phyloP scores from a whole-genome alignment of 2,797 vertebrate species.

The Acomys russatus region DNA sequence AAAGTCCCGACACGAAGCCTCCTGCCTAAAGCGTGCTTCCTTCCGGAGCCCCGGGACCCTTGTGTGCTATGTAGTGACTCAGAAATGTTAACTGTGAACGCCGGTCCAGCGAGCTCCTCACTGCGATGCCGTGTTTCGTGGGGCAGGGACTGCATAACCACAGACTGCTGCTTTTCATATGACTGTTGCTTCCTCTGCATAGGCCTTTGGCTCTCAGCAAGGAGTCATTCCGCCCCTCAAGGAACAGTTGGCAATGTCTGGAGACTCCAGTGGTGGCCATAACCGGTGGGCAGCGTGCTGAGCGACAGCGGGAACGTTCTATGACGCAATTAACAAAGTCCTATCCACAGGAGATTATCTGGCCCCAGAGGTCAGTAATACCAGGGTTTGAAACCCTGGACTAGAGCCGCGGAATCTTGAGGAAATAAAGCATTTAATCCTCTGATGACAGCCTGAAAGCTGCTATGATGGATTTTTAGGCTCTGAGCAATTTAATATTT shows the following conservation, averaged over 20 bases:
- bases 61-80: rapidly evolving
- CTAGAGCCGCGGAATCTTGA: not conserved
- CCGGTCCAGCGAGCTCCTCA: too few species aligned
- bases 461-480: slow-evolving; percentile 9
- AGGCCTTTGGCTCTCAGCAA: not conserved
- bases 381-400: not conserved
- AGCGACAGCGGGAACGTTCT: not conserved
- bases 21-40: not conserved
- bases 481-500: slow-evolving; percentile 31
- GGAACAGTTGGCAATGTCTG: not conserved
- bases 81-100: not conserved
- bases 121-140: not conserved
- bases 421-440: slow-evolving; percentile 23
- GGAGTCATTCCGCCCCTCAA: not conserved
- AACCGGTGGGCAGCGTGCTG: not conserved
- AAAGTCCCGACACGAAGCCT: not conserved
- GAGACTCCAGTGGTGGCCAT: not conserved
- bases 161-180: rapidly evolving
- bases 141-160: not conserved
- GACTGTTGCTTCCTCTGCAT: rapidly evolving
- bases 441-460: slow-evolving; percentile 45
- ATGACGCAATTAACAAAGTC: rapidly evolving
- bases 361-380: not conserved
- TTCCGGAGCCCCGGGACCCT: rapidly evolving
- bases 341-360: not conserved